Evolutionary conservation across 2,113 vertebrate species (phyloP).

Genomic region (Chinchilla lanigera): DNA sequence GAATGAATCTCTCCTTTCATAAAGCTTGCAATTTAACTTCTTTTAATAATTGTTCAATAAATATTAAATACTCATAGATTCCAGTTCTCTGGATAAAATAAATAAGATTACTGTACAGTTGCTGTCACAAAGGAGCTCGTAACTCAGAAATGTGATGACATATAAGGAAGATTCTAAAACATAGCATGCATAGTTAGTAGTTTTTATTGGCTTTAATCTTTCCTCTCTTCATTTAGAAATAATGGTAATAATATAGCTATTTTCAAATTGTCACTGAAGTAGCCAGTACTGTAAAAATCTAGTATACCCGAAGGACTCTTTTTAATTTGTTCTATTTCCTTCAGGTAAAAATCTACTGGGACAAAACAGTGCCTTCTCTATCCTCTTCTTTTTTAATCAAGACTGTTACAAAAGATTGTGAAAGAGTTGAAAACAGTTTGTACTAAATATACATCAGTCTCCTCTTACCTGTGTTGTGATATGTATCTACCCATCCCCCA

Average conservation of each 20-base stretch:
- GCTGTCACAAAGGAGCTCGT: not conserved
- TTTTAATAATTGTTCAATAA: slow-evolving; percentile 25
- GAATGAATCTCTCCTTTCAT: not conserved
- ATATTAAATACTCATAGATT: not conserved
- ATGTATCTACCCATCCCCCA: slow-evolving; percentile 99
- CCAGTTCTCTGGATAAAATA: not conserved
- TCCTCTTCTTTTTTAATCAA: not conserved
- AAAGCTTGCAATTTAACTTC: not conserved
- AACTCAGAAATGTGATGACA: not conserved
- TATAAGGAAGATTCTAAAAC: not conserved
- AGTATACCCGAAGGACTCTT: not conserved
- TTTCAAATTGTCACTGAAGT: slow-evolving; percentile 22
- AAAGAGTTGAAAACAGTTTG: slow-evolving; percentile 17
- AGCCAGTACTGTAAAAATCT: not conserved
- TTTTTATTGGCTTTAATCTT: not conserved
- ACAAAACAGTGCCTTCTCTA: slow-evolving; percentile 33
- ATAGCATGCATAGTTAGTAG: not conserved
- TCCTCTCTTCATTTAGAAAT: not conserved
- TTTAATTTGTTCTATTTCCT: slow-evolving; percentile 25
- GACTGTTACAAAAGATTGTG: not conserved
- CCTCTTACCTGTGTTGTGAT: slow-evolving; percentile 93
- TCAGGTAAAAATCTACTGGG: not conserved
- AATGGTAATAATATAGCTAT: not conserved
- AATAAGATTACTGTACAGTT: not conserved
- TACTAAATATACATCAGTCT: not conserved